Conservation (phyloP, 2,797 vertebrate species). For the Toxotes lorentzi region DNA sequence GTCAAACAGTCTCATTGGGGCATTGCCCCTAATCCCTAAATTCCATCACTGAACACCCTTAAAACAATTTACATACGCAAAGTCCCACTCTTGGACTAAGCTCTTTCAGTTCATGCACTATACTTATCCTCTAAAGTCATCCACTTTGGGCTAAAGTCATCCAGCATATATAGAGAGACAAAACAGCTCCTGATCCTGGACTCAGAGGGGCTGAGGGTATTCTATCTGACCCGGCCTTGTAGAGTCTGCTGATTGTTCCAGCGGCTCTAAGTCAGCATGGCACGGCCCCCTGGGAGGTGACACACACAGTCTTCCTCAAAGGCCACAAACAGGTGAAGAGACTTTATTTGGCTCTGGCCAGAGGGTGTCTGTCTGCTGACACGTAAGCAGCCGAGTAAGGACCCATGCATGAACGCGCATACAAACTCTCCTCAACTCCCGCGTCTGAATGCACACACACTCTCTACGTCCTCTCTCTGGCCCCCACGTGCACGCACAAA, state of each 20-base stretch:
- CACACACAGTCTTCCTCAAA: slow-evolving; percentile 79
- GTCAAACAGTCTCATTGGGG: slow-evolving; percentile 29
- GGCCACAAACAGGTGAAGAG: slow-evolving; percentile 82
- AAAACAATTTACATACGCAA: slow-evolving; percentile 54
- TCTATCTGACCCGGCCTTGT: slow-evolving; percentile 67
- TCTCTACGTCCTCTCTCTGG: not conserved
- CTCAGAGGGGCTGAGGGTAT: slow-evolving; percentile 46
- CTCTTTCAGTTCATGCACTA: slow-evolving; percentile 36
- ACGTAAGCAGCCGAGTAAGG: slow-evolving; percentile 46
- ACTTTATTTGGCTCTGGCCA: slow-evolving; percentile 80
- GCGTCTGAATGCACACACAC: slow-evolving; percentile 23
- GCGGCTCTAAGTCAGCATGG: slow-evolving; percentile 73
- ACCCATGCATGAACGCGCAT: slow-evolving; percentile 26
- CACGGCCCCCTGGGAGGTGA: slow-evolving; percentile 78
- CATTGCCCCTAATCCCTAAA: slow-evolving; percentile 37
- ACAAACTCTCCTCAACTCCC: slow-evolving; percentile 13
- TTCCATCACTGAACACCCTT: slow-evolving; percentile 40
- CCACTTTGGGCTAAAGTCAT: slow-evolving; percentile 51
- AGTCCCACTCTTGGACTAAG: slow-evolving; percentile 44
- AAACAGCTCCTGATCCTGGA: slow-evolving; percentile 60
- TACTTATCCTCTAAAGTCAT: slow-evolving; percentile 49
- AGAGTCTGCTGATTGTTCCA: slow-evolving; percentile 73
- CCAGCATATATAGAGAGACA: slow-evolving; percentile 51
- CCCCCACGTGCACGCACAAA: slow-evolving; percentile 25
- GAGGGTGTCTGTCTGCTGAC: slow-evolving; percentile 75